Base-by-base conservation (phyloP, 2,797 vertebrate genomes). In the Synanceia verrucosa region DNA sequence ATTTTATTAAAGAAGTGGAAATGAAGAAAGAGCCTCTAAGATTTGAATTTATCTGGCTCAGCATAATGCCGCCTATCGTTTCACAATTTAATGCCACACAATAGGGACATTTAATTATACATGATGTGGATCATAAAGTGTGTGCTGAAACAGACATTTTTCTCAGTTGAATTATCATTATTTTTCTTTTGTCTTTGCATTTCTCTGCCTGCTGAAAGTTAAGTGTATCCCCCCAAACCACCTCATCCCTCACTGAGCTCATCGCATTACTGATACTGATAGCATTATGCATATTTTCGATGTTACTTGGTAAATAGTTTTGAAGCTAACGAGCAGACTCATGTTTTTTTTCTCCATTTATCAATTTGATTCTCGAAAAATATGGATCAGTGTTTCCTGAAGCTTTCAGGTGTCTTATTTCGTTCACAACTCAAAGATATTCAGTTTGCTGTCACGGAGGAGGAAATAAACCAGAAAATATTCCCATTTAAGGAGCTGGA, bases 81-180 rank as follows among this genome's bases (percentile, higher is more conserved):
- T 86, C 82, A 85, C 59, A 65, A 69, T 88, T 82, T 83, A 88
- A 87, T 89, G 73, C 53, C 59, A 82, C 73, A 84, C 65, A 83
- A 82, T 63, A 60, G 74, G 76, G 70, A 43, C 26, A 76, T 86
- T 88, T 71, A 91, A 89, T 91, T 88, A 91, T 87, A 86, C 64
- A 89, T 81, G 83, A 85, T 85, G 79, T 79, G 73, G 76, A 84
- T 79, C 79, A 79, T 78, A 69, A 85, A 76, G 65, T 77, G 62
- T 81, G 34, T 90, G 89, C 87, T 86, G 86, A 88, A 83, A 82
- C 57, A 83, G 81, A 85, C 77, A 69, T 88, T 85, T 87, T 84
- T 65, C 50, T 46, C 50, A 70, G 63, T 76, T 83, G 77, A 87
- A 88, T 89, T 87, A 87, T 84, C 52, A 70, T 78, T 80, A 83